Base-by-base conservation (phyloP, 2,888 invertebrate species). In the Volucella inanis region DNA sequence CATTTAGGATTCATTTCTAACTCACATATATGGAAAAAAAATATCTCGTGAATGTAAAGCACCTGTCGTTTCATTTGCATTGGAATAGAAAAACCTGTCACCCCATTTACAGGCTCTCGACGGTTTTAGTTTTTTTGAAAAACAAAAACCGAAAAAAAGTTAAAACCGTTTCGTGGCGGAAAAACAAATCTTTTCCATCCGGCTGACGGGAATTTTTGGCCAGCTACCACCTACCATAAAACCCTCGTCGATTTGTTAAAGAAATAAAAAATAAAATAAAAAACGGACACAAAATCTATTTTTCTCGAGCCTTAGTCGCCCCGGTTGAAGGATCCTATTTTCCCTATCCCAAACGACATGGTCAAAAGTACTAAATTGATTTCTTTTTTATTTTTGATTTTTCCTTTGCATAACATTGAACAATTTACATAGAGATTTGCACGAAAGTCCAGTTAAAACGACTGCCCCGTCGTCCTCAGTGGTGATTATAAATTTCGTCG, bases 111-210 rank as follows among this genome's bases (percentile, higher is more conserved):
- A 12, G 65, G 3, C 71, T 49, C 47, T 84, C 70, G 62, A 65
- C 61, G 52, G 64, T 65, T 84, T 38, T 50, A 76, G 70, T 71
- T 71, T 31, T 22, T 31, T 22, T 54, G 12, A 65, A 39, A 70
- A 76, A 50, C 50, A 55, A 65, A 31, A 14, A 49, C n/a, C 55
- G 43, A 67, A 82, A 64, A 71, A 75, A 76, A 84, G 57, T 43
- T 65, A 22, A 75, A 84, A 80, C 59, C 75, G 67, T 84, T 84
- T 84, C 75, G 71, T 80, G 84, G 88, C 89, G 90, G 89, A 90
- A 90, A 90, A 91, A 91, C 91, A 91, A 91, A 91, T 91, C 90
- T 90, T 88, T 89, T 84, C 88, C 88, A 90, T 91, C 91, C 91
- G 90, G 89, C 89, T 78, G 87, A 75, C 68, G 77, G 87, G 86